A percentile compares a stretch with the other conserved stretches of the same genome.
Conservation (phyloP, 2,797 vertebrate species). For the Cynodonichthys magdalenae region DNA sequence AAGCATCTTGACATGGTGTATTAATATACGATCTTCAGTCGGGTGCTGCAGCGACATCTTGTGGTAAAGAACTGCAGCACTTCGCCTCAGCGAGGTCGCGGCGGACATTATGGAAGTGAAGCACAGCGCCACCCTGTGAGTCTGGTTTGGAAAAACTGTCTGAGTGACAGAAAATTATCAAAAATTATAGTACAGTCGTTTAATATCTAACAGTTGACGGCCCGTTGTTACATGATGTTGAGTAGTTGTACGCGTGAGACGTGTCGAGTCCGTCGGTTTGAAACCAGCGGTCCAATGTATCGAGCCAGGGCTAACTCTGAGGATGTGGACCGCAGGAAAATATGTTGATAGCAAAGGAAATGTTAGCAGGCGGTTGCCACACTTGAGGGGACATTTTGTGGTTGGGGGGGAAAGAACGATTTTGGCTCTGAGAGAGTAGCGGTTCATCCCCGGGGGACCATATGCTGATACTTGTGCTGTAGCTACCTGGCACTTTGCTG, state of each 20-base stretch:
- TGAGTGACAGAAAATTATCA: conserved; percentile 26
- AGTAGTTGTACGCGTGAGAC: background rate
- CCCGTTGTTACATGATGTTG: background rate
- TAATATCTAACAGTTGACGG: background rate
- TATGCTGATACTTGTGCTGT: conserved; percentile 19
- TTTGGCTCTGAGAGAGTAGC: background rate
- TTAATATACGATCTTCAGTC: background rate
- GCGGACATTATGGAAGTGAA: conserved; percentile 12
- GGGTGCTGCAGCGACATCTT: conserved; percentile 10
- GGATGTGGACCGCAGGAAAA: conserved; percentile 4
- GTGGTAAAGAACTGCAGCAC: conserved; percentile 22
- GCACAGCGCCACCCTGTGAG: conserved; percentile 74
- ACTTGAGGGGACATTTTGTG: conserved; percentile 21
- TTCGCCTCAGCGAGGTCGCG: conserved; percentile 36
- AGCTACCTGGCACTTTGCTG: conserved; percentile 37
- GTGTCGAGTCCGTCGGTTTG: background rate
- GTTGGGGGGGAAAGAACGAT: background rate
- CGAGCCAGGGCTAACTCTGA: conserved; percentile 2
- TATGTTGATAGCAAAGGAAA: conserved; percentile 5
- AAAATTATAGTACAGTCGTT: background rate
- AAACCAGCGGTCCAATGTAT: conserved; percentile 2
- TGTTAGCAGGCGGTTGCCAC: conserved; percentile 1
- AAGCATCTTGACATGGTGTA: no score
- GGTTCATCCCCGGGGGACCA: conserved; percentile 6
- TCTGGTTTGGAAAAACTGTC: conserved; percentile 69